These are phyloP conservation scores for Magallana angulata DNA, from an alignment of 1,140 invertebrate species.

Conservation along the genomic window DNA sequence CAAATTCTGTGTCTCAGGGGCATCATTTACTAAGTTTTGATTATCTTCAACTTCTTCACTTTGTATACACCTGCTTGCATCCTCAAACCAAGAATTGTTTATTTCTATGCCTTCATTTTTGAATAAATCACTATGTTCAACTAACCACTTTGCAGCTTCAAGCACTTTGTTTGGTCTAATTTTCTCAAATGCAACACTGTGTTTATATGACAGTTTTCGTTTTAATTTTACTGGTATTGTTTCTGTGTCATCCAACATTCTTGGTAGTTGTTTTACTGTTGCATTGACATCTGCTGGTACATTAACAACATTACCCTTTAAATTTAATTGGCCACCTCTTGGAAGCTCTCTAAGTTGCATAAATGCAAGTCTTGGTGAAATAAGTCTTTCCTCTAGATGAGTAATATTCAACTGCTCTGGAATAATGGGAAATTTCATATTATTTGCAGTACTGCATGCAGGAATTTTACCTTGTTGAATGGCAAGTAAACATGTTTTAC, in stretches of 20 bases:
- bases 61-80: too few relatives aligned
- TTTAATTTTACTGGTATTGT: slow-evolving; percentile 48
- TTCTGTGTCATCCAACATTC: slow-evolving; percentile 12
- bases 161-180: slow-evolving; percentile 41
- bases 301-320: slow-evolving; percentile 61
- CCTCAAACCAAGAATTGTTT: slow-evolving; percentile 7
- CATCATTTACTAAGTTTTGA: too few relatives aligned
- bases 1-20: too few relatives aligned
- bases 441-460: slow-evolving; percentile 21
- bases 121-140: slow-evolving; percentile 45
- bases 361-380: background rate
- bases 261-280: slow-evolving; percentile 45
- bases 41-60: too few relatives aligned
- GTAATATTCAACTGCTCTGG: slow-evolving; percentile 17
- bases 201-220: slow-evolving; percentile 40
- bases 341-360: slow-evolving; percentile 40
- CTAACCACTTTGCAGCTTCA: slow-evolving; percentile 36
- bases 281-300: slow-evolving; percentile 47
- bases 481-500: slow-evolving; percentile 16
- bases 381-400: background rate
- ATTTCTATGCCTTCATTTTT: slow-evolving; percentile 28
- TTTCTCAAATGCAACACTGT: slow-evolving; percentile 19
- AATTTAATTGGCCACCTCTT: slow-evolving; percentile 41
- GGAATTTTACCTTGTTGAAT: slow-evolving; percentile 35
- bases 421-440: slow-evolving; percentile 35